Conservation (phyloP, 2,797 vertebrate species). For the Mycteria americana region DNA sequence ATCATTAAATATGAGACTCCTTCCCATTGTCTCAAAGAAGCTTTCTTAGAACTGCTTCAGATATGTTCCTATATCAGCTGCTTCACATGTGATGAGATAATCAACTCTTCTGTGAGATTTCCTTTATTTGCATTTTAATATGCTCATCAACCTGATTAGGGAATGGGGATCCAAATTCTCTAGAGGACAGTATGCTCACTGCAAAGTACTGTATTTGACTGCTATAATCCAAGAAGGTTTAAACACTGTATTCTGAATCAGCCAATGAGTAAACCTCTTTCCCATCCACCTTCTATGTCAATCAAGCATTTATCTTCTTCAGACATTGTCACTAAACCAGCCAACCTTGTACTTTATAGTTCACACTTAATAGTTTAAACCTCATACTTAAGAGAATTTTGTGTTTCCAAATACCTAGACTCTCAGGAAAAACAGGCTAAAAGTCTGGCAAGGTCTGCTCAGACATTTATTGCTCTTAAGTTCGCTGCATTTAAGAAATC, state of each 20-base stretch:
- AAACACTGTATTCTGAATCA: background rate
- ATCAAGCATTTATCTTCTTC: background rate
- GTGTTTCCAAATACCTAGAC: background rate
- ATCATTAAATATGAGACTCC: background rate
- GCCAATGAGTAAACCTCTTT: background rate
- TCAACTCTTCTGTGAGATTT: background rate
- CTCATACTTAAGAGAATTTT: background rate
- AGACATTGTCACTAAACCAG: background rate
- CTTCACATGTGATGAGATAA: background rate
- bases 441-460: background rate
- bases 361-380: background rate
- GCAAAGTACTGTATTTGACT: background rate
- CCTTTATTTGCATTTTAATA: conserved; percentile 33
- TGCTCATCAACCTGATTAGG: background rate
- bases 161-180: background rate
- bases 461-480: background rate
- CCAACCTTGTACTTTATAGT: background rate
- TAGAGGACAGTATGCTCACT: background rate
- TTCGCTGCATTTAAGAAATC: background rate
- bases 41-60: background rate
- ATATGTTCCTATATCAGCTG: background rate
- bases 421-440: background rate
- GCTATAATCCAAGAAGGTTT: background rate
- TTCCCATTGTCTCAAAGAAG: background rate
- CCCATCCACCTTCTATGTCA: background rate